phyloP scores from a whole-genome alignment of 2,888 invertebrate species.

The Aspidapion aeneum region DNA sequence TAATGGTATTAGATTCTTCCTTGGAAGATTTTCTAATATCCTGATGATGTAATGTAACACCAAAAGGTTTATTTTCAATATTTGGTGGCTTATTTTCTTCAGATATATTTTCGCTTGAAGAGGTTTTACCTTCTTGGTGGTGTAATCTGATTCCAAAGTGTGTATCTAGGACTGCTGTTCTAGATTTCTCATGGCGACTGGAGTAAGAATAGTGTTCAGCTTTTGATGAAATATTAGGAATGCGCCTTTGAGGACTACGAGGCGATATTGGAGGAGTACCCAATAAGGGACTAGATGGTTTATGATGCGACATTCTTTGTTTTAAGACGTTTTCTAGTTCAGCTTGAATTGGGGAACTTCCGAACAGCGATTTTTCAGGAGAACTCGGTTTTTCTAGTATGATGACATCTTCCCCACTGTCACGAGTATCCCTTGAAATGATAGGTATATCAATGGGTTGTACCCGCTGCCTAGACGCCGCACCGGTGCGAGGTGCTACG shows the following conservation, averaged over 20 bases:
- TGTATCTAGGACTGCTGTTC: background rate
- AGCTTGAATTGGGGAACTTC: slow-evolving; percentile 39
- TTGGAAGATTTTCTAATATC: no score
- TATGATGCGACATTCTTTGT: slow-evolving; percentile 34
- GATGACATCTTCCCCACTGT: slow-evolving; percentile 24
- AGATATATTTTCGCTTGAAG: background rate
- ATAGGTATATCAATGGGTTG: slow-evolving; percentile 54
- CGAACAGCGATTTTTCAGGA: slow-evolving; percentile 30
- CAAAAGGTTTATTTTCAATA: background rate
- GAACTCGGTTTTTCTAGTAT: slow-evolving; percentile 31
- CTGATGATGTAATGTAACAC: background rate
- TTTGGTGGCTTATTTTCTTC: background rate
- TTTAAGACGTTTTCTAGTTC: slow-evolving; percentile 41
- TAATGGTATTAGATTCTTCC: background rate
- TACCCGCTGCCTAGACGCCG: slow-evolving; percentile 55
- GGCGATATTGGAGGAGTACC: slow-evolving; percentile 12
- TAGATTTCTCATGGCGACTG: background rate
- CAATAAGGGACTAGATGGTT: slow-evolving; percentile 5
- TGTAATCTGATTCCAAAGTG: background rate
- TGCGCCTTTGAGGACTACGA: slow-evolving; percentile 24
- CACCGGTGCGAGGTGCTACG: slow-evolving; percentile 47
- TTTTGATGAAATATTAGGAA: background rate
- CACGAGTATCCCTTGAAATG: slow-evolving; percentile 40
- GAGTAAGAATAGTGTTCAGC: background rate
- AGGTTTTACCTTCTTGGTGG: background rate